A percentile compares a stretch with the other conserved stretches of the same genome.
These are phyloP conservation scores for Bombus difficillimus DNA, from an alignment of 1,140 invertebrate species.

Conservation along the genomic window DNA sequence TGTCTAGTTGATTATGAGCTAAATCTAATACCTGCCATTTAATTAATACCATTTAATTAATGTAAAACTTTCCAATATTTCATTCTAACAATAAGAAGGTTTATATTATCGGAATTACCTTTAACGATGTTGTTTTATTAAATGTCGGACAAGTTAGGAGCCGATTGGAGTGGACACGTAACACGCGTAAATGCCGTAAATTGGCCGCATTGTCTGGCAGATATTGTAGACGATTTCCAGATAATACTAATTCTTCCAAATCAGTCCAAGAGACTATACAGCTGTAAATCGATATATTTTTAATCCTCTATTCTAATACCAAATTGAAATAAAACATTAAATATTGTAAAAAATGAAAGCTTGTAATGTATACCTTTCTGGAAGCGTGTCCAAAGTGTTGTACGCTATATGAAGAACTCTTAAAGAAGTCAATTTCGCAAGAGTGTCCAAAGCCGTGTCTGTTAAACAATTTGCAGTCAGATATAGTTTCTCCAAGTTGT, in stretches of 20 bases:
- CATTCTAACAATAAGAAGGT: too few relatives aligned
- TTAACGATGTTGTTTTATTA: slow-evolving; percentile 88
- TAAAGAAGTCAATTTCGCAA: slow-evolving; percentile 86
- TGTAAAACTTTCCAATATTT: too few relatives aligned
- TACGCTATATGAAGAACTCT: slow-evolving; percentile 90
- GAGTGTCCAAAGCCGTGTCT: slow-evolving; percentile 87
- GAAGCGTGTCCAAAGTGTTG: slow-evolving; percentile 89
- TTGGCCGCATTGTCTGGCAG: slow-evolving; percentile 90
- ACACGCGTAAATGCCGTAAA: slow-evolving; percentile 87
- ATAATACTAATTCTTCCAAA: slow-evolving; percentile 91
- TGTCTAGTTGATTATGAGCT: slow-evolving; percentile 92
- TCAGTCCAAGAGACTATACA: slow-evolving; percentile 90
- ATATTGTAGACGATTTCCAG: slow-evolving; percentile 90
- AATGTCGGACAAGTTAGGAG: slow-evolving; percentile 89
- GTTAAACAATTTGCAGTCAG: slow-evolving; percentile 90
- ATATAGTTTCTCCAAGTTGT: slow-evolving; percentile 88
- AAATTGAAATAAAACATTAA: neutral
- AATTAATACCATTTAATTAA: neutral
- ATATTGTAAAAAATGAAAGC: neutral
- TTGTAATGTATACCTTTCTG: slow-evolving; percentile 84
- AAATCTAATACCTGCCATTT: slow-evolving; percentile 87
- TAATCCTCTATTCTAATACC: neutral
- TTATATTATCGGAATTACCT: slow-evolving; percentile 77
- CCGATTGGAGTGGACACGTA: slow-evolving; percentile 92
- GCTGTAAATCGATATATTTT: slow-evolving; percentile 69